Base-by-base conservation (phyloP, 2,797 vertebrate genomes). In the Neosalanx taihuensis region DNA sequence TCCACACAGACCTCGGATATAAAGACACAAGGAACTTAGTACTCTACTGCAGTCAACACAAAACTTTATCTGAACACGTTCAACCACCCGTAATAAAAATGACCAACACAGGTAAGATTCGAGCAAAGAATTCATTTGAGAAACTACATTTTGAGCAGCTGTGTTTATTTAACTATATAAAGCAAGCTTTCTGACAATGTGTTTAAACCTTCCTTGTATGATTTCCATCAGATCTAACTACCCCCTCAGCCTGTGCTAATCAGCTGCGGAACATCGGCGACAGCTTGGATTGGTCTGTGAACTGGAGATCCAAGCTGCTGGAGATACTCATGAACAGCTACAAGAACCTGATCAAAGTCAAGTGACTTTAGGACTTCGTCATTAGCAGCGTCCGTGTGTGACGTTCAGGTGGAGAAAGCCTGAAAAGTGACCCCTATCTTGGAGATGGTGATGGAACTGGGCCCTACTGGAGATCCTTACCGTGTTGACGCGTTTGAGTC, bases 241-340 rank as follows among this genome's bases (percentile, higher is more conserved):
- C 72, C 18, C 69, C 82, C 1, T 29, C 71, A 0, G 61, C 80
- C 33, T 90, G 88, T 6, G 91, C 88, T 0, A 69, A 0, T 0
- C 81, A 90, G 82, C 72, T 94, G 5, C 90, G 90, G 4, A 68
- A 75, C 0, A 7, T 87, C 1, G 93, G 93, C 35, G 93, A 94
- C 68, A 0, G 63, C 0, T 69, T 56, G 51, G 51, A 56, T 3
- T 56, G 17, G 51, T 56, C 51, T 4, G 18, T 93, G 0, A 76
- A 89, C 82, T 92, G 90, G 90, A 90, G 70, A 59, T 87, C 89
- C 82, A 88, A 84, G 31, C 72, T 93, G 20, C 75, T 93, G 84
- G 84, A 88, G 67, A 79, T 92, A 9, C 80, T 92, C 23, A 67
- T 78, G 59, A 85, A 70, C 64, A 88, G 84, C 75, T 87, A 87